phyloP scores from a whole-genome alignment of 1,140 invertebrate species.

The Callitettix versicolor region DNA sequence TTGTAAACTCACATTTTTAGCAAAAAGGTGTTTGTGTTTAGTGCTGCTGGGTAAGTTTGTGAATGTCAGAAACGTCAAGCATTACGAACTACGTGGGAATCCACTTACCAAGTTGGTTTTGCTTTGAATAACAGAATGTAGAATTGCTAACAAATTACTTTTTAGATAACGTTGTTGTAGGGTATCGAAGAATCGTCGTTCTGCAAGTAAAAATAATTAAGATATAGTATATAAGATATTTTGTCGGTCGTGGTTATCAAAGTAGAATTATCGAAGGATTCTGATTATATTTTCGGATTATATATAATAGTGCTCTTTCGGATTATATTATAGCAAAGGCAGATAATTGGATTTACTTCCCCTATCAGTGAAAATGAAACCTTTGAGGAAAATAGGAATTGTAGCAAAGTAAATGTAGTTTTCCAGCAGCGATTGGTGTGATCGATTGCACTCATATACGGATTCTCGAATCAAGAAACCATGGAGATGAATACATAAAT shows the following conservation, averaged over 20 bases:
- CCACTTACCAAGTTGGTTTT: too few relatives aligned
- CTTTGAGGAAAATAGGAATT: neutral
- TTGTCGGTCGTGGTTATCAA: neutral
- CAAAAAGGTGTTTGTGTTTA: too few relatives aligned
- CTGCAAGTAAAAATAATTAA: too few relatives aligned
- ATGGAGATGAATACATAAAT: constrained; percentile 7
- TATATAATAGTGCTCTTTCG: neutral
- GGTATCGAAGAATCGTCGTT: too few relatives aligned
- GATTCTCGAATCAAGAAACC: neutral
- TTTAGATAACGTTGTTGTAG: too few relatives aligned
- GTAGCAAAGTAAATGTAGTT: neutral
- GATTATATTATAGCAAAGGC: neutral
- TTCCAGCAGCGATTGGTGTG: constrained; percentile 5
- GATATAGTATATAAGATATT: neutral
- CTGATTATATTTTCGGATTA: neutral
- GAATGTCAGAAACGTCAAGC: too few relatives aligned
- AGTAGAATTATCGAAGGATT: neutral
- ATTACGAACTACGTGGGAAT: too few relatives aligned
- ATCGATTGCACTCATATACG: constrained; percentile 6
- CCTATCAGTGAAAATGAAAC: neutral
- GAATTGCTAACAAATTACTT: too few relatives aligned
- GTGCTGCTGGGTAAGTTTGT: too few relatives aligned
- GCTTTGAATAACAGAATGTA: too few relatives aligned
- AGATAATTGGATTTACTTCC: constrained; percentile 1
- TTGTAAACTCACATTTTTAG: too few relatives aligned